Base-by-base conservation (phyloP, 2,797 vertebrate species). In the Crocidura indochinensis region DNA sequence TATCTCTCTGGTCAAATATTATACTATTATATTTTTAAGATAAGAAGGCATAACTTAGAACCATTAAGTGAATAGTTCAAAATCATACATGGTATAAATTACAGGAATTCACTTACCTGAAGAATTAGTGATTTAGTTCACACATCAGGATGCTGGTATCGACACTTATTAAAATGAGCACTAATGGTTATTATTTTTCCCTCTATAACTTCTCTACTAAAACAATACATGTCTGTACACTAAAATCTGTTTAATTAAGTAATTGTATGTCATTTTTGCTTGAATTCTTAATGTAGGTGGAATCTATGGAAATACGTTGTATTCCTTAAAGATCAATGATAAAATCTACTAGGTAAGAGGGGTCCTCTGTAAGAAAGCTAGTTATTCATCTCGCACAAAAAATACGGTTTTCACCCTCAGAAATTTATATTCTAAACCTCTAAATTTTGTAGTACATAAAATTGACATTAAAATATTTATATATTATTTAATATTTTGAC, bases 271-370 rank as follows among this genome's bases (percentile, higher is more conserved):
- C 0, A 5, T 75, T 84, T 19, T 38, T 69, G 0, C 64, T 79
- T 75, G 24, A 11, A 73, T 79, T 17, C 44, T 47, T 26, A 62
- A 1, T 69, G 1, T 2, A 31, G 51, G 76, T 65, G 8, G 6
- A 64, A 91, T 24, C 26, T 83, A 11, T 38, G 2, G 62, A 84
- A 22, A 44, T 1, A 68, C 27, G 19, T 38, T 68, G 26, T 3
- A 47, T 5, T 67, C 44, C 20, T 77, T 24, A 65, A 80, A 75
- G 74, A 86, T 90, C 17, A 65, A 67, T 53, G 86, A n/a, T 9
- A 67, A 31, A 71, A 85, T 90, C 38, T 11, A 60, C 68, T 69
- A 78, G 14, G 71, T 49, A 72, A 19, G 62, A 82, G 67, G 72
- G 0, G 22, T 14, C 3, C 20, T 86, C 19, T 60, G n/a, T 67